phyloP scores from a whole-genome alignment of 1,140 invertebrate genomes.

The Drosophila eugracilis region DNA sequence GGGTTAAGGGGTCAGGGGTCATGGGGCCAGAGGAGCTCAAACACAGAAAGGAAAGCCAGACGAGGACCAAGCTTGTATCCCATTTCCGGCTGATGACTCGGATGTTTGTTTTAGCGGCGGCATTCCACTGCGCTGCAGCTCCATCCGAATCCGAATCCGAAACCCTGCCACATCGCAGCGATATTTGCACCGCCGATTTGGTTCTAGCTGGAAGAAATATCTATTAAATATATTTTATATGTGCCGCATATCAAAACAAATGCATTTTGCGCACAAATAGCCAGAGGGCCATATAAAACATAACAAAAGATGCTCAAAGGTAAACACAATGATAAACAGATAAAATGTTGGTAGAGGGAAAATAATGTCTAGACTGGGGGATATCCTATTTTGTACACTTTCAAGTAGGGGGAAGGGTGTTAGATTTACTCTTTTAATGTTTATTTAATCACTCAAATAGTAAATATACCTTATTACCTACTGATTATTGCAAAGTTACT shows the following conservation, averaged over 20 bases:
- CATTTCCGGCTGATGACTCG: conserved; percentile 68
- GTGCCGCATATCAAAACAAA: conserved; percentile 43
- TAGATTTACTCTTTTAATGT: no score
- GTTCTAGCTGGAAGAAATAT: conserved; percentile 30
- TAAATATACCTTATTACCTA: no score
- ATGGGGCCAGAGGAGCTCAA: neutral
- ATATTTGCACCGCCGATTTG: conserved; percentile 33
- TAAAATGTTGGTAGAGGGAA: neutral
- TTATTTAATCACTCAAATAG: no score
- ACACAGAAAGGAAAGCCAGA: conserved; percentile 37
- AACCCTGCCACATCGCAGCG: conserved; percentile 9
- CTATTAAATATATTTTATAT: conserved; percentile 43
- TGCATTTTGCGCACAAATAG: conserved; percentile 55
- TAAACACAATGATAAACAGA: conserved; percentile 37
- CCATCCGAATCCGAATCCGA: neutral
- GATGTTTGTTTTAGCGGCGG: conserved; percentile 62
- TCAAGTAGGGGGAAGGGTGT: no score
- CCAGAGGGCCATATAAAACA: conserved; percentile 30
- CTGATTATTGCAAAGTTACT: no score
- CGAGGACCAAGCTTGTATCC: conserved; percentile 42
- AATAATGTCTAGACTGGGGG: neutral
- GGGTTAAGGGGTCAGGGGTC: neutral
- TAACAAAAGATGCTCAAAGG: conserved; percentile 40
- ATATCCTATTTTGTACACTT: no score
- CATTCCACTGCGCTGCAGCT: conserved; percentile 30